A percentile compares a stretch with the other conserved stretches of the same genome.
phyloP scores from a whole-genome alignment of 2,113 vertebrate species.

The Caretta caretta region DNA sequence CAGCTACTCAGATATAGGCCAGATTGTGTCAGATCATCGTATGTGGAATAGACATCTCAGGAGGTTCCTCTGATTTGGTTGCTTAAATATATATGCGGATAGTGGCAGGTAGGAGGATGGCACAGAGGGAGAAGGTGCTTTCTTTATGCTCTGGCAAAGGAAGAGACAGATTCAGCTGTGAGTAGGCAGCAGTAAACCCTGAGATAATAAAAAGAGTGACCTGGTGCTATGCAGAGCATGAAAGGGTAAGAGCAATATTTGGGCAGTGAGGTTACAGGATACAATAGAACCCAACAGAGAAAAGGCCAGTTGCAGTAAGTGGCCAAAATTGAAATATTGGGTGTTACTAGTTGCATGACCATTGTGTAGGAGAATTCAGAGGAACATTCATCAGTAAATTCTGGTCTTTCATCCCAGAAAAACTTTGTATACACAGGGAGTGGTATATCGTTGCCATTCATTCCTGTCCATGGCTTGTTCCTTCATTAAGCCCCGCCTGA shows the following conservation, averaged over 20 bases:
- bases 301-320: neutral
- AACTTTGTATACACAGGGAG: too few relatives aligned
- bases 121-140: neutral
- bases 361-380: neutral
- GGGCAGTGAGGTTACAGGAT: rapidly evolving
- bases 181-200: neutral
- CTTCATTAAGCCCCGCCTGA: too few relatives aligned
- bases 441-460: too few relatives aligned
- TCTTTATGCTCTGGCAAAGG: neutral
- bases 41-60: neutral
- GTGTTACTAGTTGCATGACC: neutral
- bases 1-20: neutral
- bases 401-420: too few relatives aligned
- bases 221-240: neutral
- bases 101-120: neutral
- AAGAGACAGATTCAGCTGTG: neutral
- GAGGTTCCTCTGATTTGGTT: rapidly evolving
- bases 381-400: neutral
- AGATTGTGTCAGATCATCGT: neutral
- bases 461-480: too few relatives aligned
- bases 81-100: neutral
- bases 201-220: neutral
- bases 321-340: neutral
- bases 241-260: neutral
- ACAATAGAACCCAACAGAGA: neutral